Base-by-base conservation (phyloP, 2,888 invertebrate species). In the Plagodis pulveraria region DNA sequence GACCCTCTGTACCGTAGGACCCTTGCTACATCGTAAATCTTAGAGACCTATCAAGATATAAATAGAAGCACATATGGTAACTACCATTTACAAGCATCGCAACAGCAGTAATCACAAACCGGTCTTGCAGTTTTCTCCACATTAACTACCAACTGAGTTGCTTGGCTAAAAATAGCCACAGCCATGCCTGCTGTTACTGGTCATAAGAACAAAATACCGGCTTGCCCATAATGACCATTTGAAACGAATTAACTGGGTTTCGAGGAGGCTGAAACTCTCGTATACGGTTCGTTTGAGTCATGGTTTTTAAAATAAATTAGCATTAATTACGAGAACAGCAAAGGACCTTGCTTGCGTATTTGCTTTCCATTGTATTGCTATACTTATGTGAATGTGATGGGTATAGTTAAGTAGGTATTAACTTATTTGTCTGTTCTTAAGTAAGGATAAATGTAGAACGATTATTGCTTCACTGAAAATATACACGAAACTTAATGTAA, bases 111-210 rank as follows among this genome's bases (percentile, higher is more conserved):
- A 51, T 51, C 9, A 43, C 11, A 34, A 52, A 52, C 52, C 52
- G 52, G 52, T 52, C n/a, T 52, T 38, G 52, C 38, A 10, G 44
- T 52, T 52, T 45, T 52, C 52, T 52, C 44, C 45, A 38, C 51
- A 8, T 45, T 11, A 8, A 50, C 42, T 47, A 11, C 36, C 50
- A 45, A 44, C 52, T 45, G 52, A 52, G 45, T 52, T 52, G 38
- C 45, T 32, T 45, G 52, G 52, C 44, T 52, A 52, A 45, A 52
- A 52, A 52, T 52, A 51, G 51, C 35, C 8, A 38, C 9, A 49
- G 40, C 41, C 49, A 11, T 22, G n/a, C 12, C 44, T n/a, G 36
- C 42, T 33, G 32, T 40, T 38, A n/a, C 49, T n/a, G 32, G 42
- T 6, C 42, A 43, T n/a, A 41, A n/a, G 41, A 7, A 40, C 8